These are phyloP conservation scores for Phaedon cochleariae DNA, from an alignment of 2,888 invertebrate genomes.

Conservation along the genomic window DNA sequence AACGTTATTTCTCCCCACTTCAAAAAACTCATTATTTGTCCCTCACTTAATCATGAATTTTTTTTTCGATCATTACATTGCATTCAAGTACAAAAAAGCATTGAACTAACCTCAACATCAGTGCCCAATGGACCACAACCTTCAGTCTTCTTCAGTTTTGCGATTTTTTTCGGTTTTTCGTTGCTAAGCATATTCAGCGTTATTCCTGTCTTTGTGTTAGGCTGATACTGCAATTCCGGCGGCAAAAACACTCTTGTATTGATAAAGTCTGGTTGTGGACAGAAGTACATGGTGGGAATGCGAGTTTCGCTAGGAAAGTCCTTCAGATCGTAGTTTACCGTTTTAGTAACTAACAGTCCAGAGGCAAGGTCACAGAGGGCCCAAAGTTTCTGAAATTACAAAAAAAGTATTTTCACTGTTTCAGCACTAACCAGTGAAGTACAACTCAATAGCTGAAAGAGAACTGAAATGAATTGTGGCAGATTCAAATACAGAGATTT, in stretches of 20 bases:
- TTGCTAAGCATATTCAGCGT: conserved; percentile 61
- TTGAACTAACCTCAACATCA: conserved; percentile 65
- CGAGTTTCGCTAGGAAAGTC: conserved; percentile 87
- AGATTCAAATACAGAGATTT: too few species aligned
- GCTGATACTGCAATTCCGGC: conserved; percentile 74
- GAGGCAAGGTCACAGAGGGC: conserved; percentile 95
- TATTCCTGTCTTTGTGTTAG: conserved; percentile 60
- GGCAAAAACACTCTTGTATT: conserved; percentile 86
- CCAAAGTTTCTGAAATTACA: conserved; percentile 93
- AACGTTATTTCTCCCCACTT: too few species aligned
- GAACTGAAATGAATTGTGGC: too few species aligned
- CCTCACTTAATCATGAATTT: too few species aligned
- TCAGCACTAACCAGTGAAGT: too few species aligned
- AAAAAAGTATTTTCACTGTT: too few species aligned
- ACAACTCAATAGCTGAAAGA: too few species aligned
- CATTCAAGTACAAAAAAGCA: too few species aligned
- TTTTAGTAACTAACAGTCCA: conserved; percentile 87
- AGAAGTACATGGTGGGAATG: conserved; percentile 91
- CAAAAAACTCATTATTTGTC: too few species aligned
- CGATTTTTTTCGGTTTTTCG: conserved; percentile 58
- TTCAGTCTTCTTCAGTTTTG: conserved; percentile 65
- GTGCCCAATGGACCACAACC: conserved; percentile 68
- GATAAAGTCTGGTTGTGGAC: conserved; percentile 76
- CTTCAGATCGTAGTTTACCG: conserved; percentile 87
- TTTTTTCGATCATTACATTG: too few species aligned